phyloP scores from a whole-genome alignment of 2,888 invertebrate genomes.

The Chymomyza caudatula region DNA sequence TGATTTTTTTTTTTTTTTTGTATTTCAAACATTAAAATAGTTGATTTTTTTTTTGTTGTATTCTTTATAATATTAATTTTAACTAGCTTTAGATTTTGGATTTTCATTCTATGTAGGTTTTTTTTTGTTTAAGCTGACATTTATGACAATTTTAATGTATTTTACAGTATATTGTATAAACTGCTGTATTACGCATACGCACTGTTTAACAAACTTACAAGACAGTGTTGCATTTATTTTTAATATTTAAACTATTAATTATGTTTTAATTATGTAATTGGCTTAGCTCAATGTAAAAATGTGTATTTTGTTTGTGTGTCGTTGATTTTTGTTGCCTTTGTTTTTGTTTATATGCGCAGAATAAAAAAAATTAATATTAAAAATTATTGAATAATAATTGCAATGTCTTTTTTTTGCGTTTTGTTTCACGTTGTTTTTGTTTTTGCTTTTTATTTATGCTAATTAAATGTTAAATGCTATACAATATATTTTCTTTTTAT shows the following conservation, averaged over 20 bases:
- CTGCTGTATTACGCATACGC: conserved; percentile 1
- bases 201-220: neutral
- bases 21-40: conserved; percentile 75
- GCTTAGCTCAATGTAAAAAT: conserved; percentile 72
- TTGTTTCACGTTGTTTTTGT: conserved; percentile 24
- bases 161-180: neutral
- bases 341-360: conserved; percentile 37
- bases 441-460: conserved; percentile 51
- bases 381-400: conserved; percentile 75
- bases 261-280: conserved; percentile 46
- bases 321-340: conserved; percentile 4
- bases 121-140: conserved; percentile 58
- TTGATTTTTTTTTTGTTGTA: conserved; percentile 48
- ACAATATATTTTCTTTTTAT: conserved; percentile 52
- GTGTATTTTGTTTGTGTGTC: conserved; percentile 35
- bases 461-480: conserved; percentile 69
- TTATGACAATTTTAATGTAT: conserved; percentile 12
- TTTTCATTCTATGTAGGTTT: conserved; percentile 37
- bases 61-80: conserved; percentile 65
- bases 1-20: conserved; percentile 45
- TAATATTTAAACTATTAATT: conserved; percentile 15
- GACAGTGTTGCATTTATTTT: conserved; percentile 9
- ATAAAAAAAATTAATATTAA: conserved; percentile 67
- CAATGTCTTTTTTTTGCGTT: conserved; percentile 49
- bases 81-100: conserved; percentile 67